Conservation (phyloP, 2,888 invertebrate genomes). For the Teinopalpus imperialis region DNA sequence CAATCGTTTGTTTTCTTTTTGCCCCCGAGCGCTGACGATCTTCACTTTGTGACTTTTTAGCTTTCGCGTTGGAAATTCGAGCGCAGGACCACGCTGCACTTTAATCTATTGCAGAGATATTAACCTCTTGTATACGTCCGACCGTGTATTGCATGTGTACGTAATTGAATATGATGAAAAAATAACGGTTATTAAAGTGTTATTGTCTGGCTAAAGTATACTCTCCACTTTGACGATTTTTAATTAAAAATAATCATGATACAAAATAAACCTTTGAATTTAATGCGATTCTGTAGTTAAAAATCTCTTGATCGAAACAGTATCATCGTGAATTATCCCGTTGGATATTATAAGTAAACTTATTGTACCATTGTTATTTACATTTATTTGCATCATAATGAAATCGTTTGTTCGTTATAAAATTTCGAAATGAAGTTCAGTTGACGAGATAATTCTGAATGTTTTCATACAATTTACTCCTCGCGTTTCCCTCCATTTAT, state of each 20-base stretch:
- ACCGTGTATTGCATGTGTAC: not conserved
- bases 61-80: constrained; percentile 29
- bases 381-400: constrained; percentile 23
- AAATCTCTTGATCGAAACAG: not conserved
- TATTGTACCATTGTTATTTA: constrained; percentile 10
- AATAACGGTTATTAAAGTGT: too few relatives aligned
- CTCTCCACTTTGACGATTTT: too few relatives aligned
- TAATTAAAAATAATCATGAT: too few relatives aligned
- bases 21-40: constrained; percentile 42
- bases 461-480: constrained; percentile 2
- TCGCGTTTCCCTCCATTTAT: too few relatives aligned
- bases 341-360: constrained; percentile 13
- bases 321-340: not conserved
- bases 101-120: constrained; percentile 23
- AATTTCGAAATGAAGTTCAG: constrained; percentile 20
- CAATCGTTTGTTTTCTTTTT: constrained; percentile 58
- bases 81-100: constrained; percentile 20
- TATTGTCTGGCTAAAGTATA: too few relatives aligned
- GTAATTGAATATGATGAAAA: not conserved
- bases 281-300: too few relatives aligned
- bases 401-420: constrained; percentile 13
- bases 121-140: constrained; percentile 13
- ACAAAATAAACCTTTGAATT: too few relatives aligned
- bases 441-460: constrained; percentile 5
- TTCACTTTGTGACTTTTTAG: constrained; percentile 41